Evolutionary conservation across 2,888 invertebrate species (phyloP), one percentile per base, ranked within the genome.

Genomic region (Timandra comae): DNA sequence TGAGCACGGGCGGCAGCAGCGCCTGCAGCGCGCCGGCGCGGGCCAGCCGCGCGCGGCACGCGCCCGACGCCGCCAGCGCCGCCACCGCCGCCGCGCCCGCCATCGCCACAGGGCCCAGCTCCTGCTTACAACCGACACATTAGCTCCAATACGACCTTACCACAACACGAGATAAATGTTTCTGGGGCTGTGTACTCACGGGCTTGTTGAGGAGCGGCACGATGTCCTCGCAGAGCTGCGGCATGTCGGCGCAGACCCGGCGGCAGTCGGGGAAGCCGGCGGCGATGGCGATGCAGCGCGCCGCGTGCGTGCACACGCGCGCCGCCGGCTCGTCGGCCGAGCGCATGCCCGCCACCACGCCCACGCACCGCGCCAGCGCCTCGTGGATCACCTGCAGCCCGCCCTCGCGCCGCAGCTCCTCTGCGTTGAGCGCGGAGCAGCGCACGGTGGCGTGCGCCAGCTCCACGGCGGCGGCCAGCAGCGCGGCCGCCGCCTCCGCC

Each of bases 391-490:
- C 88, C 88, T 95, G 94, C 40, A 99, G 87, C 0, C 99, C 99
- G 35, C 93, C 93, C 77, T 99, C 99, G 31, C 99, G 82, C 32
- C 99, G 86, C 46, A 99, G 84, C 74, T 99, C 99, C 81, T 99
- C 99, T 0, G 99, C 99, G 76, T 99, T 99, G 24, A 99, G 84
- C 7, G 98, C 94, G 0, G 98, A 98, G 77, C 98, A 98, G 52
- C 93, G 91, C 2, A 99, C 96, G 0, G 99, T 99, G 62, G 98
- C 96, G 79, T 96, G 98, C 30, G 97, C 96, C 16, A 99, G 89
- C 74, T 98, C 97, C 46, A 94, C 93, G 2, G 99, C 97, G 9
- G 98, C 96, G 0, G 95, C 92, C 47, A 99, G 79, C 22, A 99
- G 76, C 1, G 77, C 70, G n/a, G 67, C 63, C 32, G 64, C 56